Evolutionary conservation across 2,113 vertebrate species (phyloP).

Genomic region (Vidua macroura): DNA sequence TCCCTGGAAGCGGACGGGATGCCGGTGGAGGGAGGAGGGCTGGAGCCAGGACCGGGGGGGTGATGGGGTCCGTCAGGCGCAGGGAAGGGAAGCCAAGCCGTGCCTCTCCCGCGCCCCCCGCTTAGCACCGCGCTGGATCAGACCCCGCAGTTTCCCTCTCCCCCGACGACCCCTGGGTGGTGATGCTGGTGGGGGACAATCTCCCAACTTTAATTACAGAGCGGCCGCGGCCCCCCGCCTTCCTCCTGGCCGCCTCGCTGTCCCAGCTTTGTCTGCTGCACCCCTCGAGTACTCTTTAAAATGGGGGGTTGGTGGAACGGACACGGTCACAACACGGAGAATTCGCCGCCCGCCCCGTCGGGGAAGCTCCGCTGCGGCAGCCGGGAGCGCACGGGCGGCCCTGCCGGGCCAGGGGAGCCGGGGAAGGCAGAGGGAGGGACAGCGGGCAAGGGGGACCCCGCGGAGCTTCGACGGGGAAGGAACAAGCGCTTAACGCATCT

Average conservation of each 20-base stretch:
- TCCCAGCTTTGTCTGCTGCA: background rate
- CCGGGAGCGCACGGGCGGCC: background rate
- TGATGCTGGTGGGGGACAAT: background rate
- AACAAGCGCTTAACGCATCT: background rate
- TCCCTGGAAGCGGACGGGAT: constrained; percentile 6
- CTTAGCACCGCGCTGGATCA: background rate
- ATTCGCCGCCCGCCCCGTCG: background rate
- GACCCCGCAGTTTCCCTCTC: background rate
- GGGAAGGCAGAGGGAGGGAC: no score
- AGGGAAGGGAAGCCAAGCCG: background rate
- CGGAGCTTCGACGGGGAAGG: background rate
- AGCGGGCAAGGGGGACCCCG: background rate
- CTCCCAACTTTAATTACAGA: background rate
- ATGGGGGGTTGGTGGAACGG: fast-evolving
- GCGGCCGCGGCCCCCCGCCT: background rate
- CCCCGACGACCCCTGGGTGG: background rate
- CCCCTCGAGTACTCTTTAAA: background rate
- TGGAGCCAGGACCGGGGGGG: background rate
- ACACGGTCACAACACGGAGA: background rate
- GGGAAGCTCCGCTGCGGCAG: background rate
- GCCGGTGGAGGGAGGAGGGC: constrained; percentile 30
- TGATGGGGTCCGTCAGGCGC: background rate
- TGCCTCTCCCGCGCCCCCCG: background rate
- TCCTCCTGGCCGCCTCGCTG: background rate
- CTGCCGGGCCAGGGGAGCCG: background rate